Percentiles rank a stretch among this genome's conserved stretches.
Evolutionary conservation across 1,140 invertebrate species (phyloP).

Genomic region (Myzus persicae): DNA sequence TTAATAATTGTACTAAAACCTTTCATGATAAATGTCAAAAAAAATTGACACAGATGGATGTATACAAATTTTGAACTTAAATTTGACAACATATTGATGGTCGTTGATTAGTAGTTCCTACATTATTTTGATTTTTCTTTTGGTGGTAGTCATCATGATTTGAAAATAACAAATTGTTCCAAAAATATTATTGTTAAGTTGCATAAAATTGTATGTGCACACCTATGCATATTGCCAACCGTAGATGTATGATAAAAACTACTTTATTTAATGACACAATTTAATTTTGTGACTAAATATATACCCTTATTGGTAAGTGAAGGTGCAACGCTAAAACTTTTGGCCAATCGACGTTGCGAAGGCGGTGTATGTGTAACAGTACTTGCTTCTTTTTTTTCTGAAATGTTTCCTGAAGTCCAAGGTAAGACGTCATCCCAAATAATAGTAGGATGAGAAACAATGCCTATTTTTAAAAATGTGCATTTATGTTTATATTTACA

Average conservation of each 20-base stretch:
- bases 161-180: not conserved
- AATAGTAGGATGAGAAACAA: slow-evolving; percentile 53
- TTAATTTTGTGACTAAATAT: slow-evolving; percentile 42
- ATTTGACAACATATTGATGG: not conserved
- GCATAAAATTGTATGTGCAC: not conserved
- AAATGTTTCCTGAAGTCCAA: slow-evolving; percentile 44
- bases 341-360: slow-evolving; percentile 81
- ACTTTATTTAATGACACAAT: not conserved
- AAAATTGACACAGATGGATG: not conserved
- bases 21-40: not conserved
- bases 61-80: not conserved
- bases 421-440: slow-evolving; percentile 54
- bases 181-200: not conserved
- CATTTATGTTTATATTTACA: slow-evolving; percentile 56
- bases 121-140: not conserved
- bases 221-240: not conserved
- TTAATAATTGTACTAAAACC: not conserved
- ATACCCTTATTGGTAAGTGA: slow-evolving; percentile 71
- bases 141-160: not conserved
- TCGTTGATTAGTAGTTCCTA: not conserved
- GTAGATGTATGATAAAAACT: not conserved
- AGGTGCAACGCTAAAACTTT: slow-evolving; percentile 85
- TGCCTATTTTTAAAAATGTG: slow-evolving; percentile 53
- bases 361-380: slow-evolving; percentile 74
- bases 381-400: slow-evolving; percentile 52